Conservation (phyloP, 2,113 vertebrate species). For the Fukomys damarensis region DNA sequence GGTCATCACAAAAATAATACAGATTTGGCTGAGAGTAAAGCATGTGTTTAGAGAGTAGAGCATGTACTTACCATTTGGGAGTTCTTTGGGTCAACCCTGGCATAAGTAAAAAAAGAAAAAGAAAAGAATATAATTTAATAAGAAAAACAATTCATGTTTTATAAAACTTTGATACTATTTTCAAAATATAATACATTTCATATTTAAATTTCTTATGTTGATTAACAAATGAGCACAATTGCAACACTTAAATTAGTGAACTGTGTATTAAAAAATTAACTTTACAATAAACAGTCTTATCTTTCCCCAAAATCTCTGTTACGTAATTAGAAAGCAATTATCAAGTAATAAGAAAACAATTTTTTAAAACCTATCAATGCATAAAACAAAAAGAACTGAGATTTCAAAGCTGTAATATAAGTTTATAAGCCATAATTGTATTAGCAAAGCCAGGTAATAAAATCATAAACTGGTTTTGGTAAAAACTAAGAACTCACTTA, state of each 20-base stretch:
- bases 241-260: neutral
- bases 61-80: neutral
- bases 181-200: neutral
- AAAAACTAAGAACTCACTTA: neutral
- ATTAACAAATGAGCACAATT: neutral
- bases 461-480: neutral
- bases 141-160: neutral
- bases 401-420: neutral
- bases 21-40: neutral
- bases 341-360: neutral
- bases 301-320: neutral
- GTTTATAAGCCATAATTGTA: neutral
- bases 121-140: neutral
- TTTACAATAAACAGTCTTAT: neutral
- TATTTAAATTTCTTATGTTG: neutral
- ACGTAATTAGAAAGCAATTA: neutral
- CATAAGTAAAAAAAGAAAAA: neutral
- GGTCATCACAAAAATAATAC: neutral
- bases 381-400: neutral
- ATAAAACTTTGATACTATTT: neutral
- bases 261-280: neutral
- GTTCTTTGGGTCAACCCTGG: neutral
- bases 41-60: neutral
- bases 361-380: neutral
- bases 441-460: neutral